Evolutionary conservation across 2,888 invertebrate species (phyloP).

Genomic region (Melieria picta): DNA sequence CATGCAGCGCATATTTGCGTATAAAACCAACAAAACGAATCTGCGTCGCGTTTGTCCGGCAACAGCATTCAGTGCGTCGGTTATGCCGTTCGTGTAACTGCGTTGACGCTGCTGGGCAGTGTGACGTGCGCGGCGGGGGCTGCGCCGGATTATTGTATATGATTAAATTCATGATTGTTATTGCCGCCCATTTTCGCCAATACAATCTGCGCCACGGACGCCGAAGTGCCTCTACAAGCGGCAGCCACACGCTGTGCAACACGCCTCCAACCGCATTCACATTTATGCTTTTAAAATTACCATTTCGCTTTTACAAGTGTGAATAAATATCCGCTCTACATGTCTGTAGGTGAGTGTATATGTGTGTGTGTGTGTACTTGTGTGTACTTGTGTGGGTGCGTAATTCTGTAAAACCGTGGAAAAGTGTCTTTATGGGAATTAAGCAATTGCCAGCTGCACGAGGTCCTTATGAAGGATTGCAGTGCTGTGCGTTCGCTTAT

Average conservation of each 20-base stretch:
- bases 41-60: too few relatives aligned
- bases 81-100: too few relatives aligned
- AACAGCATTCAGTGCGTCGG: too few relatives aligned
- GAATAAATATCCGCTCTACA: neutral
- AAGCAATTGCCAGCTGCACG: neutral
- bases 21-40: too few relatives aligned
- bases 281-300: too few relatives aligned
- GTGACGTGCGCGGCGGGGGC: too few relatives aligned
- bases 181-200: slow-evolving; percentile 2
- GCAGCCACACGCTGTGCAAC: too few relatives aligned
- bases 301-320: neutral
- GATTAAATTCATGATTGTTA: slow-evolving; percentile 19
- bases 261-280: too few relatives aligned
- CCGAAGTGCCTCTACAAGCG: too few relatives aligned
- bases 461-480: neutral
- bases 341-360: neutral
- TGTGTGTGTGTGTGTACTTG: slow-evolving; percentile 4
- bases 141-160: neutral
- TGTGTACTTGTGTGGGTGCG: slow-evolving; percentile 6
- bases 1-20: too few relatives aligned
- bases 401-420: neutral
- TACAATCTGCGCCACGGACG: neutral
- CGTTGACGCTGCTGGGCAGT: too few relatives aligned
- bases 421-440: neutral
- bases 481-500: too few relatives aligned